phyloP scores from a whole-genome alignment of 2,113 vertebrate genomes.

The Poecilia latipinna region DNA sequence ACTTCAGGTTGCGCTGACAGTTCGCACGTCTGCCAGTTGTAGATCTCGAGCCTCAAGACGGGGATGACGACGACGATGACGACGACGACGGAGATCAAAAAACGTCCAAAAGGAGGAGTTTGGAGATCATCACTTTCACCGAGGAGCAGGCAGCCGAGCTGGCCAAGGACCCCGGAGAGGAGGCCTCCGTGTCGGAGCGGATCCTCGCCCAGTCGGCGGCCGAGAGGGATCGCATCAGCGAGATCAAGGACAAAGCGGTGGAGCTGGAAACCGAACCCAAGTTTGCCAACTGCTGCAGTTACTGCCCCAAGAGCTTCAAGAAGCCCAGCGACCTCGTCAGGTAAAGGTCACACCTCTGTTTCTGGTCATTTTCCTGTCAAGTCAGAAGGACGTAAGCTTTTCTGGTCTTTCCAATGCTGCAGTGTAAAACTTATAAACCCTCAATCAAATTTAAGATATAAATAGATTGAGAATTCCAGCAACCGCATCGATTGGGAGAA shows the following conservation, averaged over 20 bases:
- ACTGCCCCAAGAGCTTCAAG: constrained; percentile 98
- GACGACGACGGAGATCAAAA: constrained; percentile 88
- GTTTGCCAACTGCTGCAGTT: constrained; percentile 93
- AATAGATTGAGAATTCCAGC: background rate
- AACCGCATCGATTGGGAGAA: background rate
- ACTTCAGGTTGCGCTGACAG: background rate
- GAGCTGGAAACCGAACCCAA: constrained; percentile 93
- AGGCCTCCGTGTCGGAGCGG: constrained; percentile 93
- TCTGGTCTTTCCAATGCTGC: background rate
- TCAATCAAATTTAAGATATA: background rate
- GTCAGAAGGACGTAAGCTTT: background rate
- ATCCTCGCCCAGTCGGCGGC: constrained; percentile 96
- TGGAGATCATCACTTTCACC: constrained; percentile 94
- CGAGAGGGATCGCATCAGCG: constrained; percentile 95
- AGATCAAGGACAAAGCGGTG: constrained; percentile 92
- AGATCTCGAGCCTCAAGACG: constrained; percentile 77
- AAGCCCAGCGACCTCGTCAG: constrained; percentile 97
- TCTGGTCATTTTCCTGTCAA: background rate
- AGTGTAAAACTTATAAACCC: too few relatives aligned
- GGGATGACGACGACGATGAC: constrained; percentile 39
- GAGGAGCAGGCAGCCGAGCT: constrained; percentile 95
- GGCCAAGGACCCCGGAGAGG: constrained; percentile 90
- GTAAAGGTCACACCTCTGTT: constrained; percentile 71
- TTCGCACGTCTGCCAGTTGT: constrained; percentile 21
- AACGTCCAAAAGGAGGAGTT: constrained; percentile 82